Base-by-base conservation (phyloP, 2,113 vertebrate genomes). In the Leucosticte australis region DNA sequence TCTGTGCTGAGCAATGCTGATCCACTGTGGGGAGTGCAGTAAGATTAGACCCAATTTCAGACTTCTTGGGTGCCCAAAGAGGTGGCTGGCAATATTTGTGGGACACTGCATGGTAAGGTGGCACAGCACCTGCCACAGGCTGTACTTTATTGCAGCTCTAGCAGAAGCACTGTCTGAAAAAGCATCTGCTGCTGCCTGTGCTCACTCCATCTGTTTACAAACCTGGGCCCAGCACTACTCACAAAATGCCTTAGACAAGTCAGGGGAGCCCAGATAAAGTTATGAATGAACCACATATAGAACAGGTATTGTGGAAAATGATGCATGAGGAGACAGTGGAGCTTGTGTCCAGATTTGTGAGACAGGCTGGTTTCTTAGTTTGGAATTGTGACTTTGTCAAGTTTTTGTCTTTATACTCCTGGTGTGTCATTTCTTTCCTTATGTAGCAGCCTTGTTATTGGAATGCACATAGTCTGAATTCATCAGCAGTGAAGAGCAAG, bases 151-250 rank as follows among this genome's bases (percentile, higher is more conserved):
- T 90, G 63, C 59, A 80, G 6, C 82, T 84, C 85, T 59, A 78
- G 56, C 94, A 93, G 76, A 78, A 95, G 77, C 64, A 21, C 35
- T 81, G 30, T 90, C 79, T 95, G 78, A 95, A 92, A 83, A 77
- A 86, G 63, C 68, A 80, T 74, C 79, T 94, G 96, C 90, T 90
- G 52, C 82, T 86, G 44, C 60, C 65, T 88, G 39, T 81, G 55
- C 75, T 93, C 35, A 2, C 47, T 95, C 79, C 93, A 71, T 94
- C 93, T 93, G 88, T 86, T 93, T 83, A n/a, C 5, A 23, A 63
- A 47, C 55, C 65, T 31, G 59, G 28, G 60, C 31, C 35, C 63
- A 46, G 65, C 53, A 44, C 41, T 83, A 18, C 89, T 92, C 65
- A 41, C 41, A 44, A 67, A 83, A 55, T 92, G 78, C 63, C 35